Evolutionary conservation across 2,797 vertebrate genomes (phyloP).

Genomic region (Amazona ochrocephala): DNA sequence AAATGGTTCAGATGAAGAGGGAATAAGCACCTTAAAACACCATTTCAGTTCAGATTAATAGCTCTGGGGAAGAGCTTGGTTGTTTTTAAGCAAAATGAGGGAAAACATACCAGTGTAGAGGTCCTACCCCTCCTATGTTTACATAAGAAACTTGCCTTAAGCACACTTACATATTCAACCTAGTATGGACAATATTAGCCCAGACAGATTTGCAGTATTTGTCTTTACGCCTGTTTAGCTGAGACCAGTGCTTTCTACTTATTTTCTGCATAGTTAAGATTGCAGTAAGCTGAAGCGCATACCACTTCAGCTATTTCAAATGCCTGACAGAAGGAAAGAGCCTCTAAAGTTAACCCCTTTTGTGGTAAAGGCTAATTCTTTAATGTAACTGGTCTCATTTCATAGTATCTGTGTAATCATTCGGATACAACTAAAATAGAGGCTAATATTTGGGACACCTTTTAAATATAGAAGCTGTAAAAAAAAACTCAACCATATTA

Average conservation of each 20-base stretch:
- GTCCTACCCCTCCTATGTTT: background rate
- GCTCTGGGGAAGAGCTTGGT: background rate
- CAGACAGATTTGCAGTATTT: conserved; percentile 36
- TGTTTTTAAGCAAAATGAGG: background rate
- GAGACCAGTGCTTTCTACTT: background rate
- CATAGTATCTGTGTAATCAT: background rate
- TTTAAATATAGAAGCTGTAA: background rate
- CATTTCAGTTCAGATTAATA: background rate
- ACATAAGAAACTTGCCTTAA: background rate
- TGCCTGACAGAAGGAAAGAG: background rate
- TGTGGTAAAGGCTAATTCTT: background rate
- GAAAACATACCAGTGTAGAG: background rate
- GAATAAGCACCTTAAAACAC: conserved; percentile 27
- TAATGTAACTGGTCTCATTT: background rate
- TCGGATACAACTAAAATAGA: background rate
- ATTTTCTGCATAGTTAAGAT: conserved; percentile 40
- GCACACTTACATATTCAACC: background rate
- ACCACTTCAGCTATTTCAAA: conserved; percentile 29
- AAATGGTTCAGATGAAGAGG: conserved; percentile 6
- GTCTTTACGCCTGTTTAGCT: background rate
- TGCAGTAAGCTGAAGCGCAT: conserved; percentile 10
- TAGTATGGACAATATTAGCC: background rate
- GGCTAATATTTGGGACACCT: background rate
- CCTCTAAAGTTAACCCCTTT: background rate
- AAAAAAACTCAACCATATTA: background rate